phyloP scores from a whole-genome alignment of 2,888 invertebrate genomes.

The Phlogophora meticulosa region DNA sequence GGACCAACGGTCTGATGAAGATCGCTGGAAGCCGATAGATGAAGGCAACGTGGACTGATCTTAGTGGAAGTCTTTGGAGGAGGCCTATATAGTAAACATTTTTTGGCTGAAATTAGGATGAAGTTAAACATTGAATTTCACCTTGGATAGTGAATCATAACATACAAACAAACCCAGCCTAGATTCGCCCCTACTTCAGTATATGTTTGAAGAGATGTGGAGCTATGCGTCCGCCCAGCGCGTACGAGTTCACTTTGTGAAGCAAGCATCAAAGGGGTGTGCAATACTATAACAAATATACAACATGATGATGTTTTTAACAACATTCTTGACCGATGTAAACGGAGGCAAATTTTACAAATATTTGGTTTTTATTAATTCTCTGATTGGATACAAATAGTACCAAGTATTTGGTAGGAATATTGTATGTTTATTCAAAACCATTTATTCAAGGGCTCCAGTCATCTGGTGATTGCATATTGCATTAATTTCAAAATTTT shows the following conservation, averaged over 20 bases:
- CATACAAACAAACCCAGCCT: background rate
- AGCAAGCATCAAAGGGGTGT: conserved; percentile 27
- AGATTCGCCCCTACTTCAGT: background rate
- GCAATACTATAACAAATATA: background rate
- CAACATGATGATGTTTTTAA: background rate
- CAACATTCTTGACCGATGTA: background rate
- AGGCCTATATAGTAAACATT: too few relatives aligned
- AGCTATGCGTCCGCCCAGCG: background rate
- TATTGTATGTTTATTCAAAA: too few relatives aligned
- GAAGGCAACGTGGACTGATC: too few relatives aligned
- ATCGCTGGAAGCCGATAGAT: too few relatives aligned
- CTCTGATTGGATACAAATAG: too few relatives aligned
- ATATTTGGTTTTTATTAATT: background rate
- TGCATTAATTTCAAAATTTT: too few relatives aligned
- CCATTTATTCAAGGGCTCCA: too few relatives aligned
- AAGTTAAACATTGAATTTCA: conserved; percentile 2
- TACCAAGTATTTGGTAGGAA: too few relatives aligned
- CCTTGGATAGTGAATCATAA: background rate
- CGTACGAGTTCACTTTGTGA: conserved; percentile 25
- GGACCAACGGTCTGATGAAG: too few relatives aligned
- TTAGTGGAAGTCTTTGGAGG: too few relatives aligned
- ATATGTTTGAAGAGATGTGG: background rate
- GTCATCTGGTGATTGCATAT: too few relatives aligned
- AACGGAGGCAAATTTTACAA: background rate
- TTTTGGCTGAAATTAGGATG: too few relatives aligned